A percentile compares a stretch with the other conserved stretches of the same genome.
These are phyloP conservation scores for Genyomyrus donnyi DNA, from an alignment of 2,113 vertebrate genomes.

Conservation along the genomic window DNA sequence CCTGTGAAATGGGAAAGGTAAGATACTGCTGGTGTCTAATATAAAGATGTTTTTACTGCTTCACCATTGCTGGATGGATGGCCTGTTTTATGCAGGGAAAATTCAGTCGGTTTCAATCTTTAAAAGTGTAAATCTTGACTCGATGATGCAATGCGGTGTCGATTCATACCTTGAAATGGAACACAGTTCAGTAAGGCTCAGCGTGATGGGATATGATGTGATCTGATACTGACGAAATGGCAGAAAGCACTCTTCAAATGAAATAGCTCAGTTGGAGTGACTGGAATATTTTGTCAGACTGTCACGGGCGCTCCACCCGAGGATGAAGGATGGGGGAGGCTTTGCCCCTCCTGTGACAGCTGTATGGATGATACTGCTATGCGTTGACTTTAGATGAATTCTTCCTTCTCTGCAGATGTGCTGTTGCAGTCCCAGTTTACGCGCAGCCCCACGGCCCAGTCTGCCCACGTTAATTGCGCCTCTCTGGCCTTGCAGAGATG, in stretches of 20 bases:
- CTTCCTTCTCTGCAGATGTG: background rate
- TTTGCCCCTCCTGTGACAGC: background rate
- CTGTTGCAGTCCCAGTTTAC: background rate
- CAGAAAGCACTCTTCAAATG: background rate
- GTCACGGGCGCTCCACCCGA: background rate
- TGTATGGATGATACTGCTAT: background rate
- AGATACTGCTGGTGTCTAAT: background rate
- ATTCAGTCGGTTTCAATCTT: background rate
- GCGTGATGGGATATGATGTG: background rate
- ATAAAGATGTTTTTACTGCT: background rate
- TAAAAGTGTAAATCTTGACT: background rate
- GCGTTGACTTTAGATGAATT: background rate
- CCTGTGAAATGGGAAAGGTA: background rate
- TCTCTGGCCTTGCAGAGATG: background rate
- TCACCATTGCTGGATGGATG: background rate
- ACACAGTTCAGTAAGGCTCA: background rate
- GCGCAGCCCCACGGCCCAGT: background rate
- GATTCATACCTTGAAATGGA: conserved; percentile 6
- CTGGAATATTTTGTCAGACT: background rate
- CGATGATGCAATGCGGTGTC: background rate
- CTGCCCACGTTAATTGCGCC: background rate
- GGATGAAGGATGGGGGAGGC: background rate
- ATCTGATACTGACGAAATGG: background rate
- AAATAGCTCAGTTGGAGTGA: background rate
- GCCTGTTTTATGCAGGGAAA: background rate